These are phyloP conservation scores for Rhinoderma darwinii DNA, from an alignment of 2,113 vertebrate genomes.

Conservation along the genomic window DNA sequence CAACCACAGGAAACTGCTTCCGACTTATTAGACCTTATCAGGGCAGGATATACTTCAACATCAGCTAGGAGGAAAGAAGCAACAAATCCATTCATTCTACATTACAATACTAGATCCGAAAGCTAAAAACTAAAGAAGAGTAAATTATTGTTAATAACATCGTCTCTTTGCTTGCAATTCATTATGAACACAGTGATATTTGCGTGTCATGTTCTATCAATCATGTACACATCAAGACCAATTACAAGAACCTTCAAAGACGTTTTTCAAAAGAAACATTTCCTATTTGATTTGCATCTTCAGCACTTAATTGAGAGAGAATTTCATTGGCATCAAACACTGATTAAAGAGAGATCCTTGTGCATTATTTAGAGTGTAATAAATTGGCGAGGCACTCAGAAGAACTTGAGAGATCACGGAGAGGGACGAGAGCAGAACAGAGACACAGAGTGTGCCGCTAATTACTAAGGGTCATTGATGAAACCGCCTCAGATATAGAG, in stretches of 20 bases:
- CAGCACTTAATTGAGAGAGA: conserved; percentile 31
- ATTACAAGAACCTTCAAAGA: conserved; percentile 38
- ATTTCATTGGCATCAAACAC: not conserved
- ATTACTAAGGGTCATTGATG: conserved; percentile 31
- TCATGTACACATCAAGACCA: conserved; percentile 2
- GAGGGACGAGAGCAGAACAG: not conserved
- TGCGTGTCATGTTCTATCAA: conserved; percentile 14
- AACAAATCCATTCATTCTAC: not conserved
- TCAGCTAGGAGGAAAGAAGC: not conserved
- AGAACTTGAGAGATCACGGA: not conserved
- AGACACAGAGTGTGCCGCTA: not conserved
- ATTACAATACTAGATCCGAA: not conserved
- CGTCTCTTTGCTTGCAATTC: not conserved
- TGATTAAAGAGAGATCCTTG: conserved; percentile 37
- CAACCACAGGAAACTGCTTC: not conserved
- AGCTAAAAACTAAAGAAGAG: not conserved
- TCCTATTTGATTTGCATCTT: conserved; percentile 32
- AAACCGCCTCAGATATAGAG: not conserved
- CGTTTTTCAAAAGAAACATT: conserved; percentile 32
- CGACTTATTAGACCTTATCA: not conserved
- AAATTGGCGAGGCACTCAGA: conserved; percentile 20
- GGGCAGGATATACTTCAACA: not conserved
- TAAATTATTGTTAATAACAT: conserved; percentile 3
- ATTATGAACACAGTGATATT: not conserved
- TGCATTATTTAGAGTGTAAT: conserved; percentile 39